phyloP scores from a whole-genome alignment of 2,113 vertebrate genomes.

The Campylomormyrus tamandua region DNA sequence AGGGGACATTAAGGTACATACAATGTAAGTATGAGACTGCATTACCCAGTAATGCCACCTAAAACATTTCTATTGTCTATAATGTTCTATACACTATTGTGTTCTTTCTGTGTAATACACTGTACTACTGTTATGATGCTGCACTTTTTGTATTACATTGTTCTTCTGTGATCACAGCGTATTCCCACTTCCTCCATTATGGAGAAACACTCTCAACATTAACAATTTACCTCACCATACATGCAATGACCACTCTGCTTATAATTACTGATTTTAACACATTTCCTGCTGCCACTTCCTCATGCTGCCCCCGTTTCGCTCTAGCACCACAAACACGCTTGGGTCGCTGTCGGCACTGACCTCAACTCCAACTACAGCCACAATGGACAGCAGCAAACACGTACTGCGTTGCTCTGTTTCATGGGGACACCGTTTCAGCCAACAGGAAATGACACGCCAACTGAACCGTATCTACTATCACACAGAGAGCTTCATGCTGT shows the following conservation, averaged over 20 bases:
- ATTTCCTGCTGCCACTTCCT: background rate
- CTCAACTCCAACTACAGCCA: background rate
- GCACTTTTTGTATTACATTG: background rate
- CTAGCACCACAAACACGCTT: background rate
- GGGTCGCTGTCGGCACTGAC: background rate
- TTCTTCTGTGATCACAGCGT: background rate
- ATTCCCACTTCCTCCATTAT: background rate
- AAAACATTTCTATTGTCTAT: background rate
- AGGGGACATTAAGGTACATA: background rate
- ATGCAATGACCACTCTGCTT: background rate
- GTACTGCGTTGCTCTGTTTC: background rate
- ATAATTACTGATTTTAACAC: background rate
- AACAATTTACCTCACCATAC: background rate
- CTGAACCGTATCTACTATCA: background rate
- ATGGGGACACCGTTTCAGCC: background rate
- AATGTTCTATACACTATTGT: background rate
- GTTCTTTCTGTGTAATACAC: background rate
- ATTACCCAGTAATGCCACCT: background rate
- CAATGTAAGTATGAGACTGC: background rate
- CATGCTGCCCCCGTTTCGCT: background rate
- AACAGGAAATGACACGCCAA: background rate
- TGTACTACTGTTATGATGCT: background rate
- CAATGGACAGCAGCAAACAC: background rate
- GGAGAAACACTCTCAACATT: background rate
- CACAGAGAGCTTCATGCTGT: background rate